Base-by-base conservation (phyloP, 2,113 vertebrate species). In the Pongo pygmaeus region DNA sequence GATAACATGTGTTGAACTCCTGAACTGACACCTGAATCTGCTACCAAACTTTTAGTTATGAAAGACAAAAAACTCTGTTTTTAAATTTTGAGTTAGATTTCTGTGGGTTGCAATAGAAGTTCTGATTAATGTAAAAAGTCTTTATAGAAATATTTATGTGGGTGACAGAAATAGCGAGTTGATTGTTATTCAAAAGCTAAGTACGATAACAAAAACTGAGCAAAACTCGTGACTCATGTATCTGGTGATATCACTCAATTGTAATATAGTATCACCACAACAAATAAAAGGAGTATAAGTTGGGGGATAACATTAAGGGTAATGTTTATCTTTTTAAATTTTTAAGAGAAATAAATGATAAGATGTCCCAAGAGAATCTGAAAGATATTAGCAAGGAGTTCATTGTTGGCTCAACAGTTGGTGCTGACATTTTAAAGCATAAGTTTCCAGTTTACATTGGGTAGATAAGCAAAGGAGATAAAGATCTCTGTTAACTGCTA, bases 401-500 rank as follows among this genome's bases (percentile, higher is more conserved):
- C 59, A 93, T 67, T 85, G 78, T n/a, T 55, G 69, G 30, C 25
- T 89, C 64, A 88, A 14, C 57, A 55, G 64, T 48, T 55, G 43
- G 30, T 40, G 4, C 38, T 84, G 43, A 38, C 70, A 46, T 89
- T 75, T 74, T 57, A 84, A 84, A 96, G 20, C 59, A 16, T 55
- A 46, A 91, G 70, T 46, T 35, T 79, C 18, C 57, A 59, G 74
- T 59, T 91, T 93, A 70, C 25, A 13, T 9, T 27, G 57, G 79
- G 30, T 52, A 74, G 75, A 79, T 78, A 92, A 93, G 43, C 80
- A 93, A 95, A 77, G 72, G 91, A 55, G 61, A 80, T 72, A 87
- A 38, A 81, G 46, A 90, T 90, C 84, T 90, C 61, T 30, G 61
- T 77, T 84, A 93, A 86, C 75, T 59, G 84, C 38, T 74, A 6